These are phyloP conservation scores for Unio delphinus DNA, from an alignment of 2,888 invertebrate genomes.

Conservation along the genomic window DNA sequence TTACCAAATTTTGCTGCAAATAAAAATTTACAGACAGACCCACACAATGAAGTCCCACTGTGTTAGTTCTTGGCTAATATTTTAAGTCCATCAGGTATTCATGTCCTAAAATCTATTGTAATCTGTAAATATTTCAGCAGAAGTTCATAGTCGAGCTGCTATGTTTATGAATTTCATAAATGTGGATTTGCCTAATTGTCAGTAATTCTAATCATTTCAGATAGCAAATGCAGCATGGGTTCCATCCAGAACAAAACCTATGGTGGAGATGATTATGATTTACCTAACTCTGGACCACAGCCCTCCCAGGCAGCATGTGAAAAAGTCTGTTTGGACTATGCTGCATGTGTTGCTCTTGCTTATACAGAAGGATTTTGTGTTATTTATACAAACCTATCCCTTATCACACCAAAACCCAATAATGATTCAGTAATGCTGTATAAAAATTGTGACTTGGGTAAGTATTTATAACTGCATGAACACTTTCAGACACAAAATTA, in stretches of 20 bases:
- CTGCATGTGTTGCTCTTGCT: slow-evolving; percentile 3
- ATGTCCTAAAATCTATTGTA: too few species aligned
- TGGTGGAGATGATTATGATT: not conserved
- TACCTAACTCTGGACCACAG: not conserved
- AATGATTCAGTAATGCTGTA: too few species aligned
- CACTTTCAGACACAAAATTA: too few species aligned
- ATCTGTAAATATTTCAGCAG: too few species aligned
- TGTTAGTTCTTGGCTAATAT: too few species aligned
- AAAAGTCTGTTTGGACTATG: slow-evolving; percentile 6
- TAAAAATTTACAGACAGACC: too few species aligned
- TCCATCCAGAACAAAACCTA: not conserved
- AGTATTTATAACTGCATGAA: too few species aligned
- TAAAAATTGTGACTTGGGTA: too few species aligned
- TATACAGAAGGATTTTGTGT: slow-evolving; percentile 3
- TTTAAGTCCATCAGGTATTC: too few species aligned
- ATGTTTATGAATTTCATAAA: not conserved
- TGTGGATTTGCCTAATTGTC: not conserved
- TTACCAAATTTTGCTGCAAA: too few species aligned
- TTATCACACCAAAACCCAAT: too few species aligned
- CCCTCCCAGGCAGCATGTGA: slow-evolving; percentile 4
- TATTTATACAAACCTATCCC: not conserved
- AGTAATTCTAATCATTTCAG: slow-evolving; percentile 5
- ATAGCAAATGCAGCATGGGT: slow-evolving; percentile 6
- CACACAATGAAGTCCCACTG: too few species aligned
- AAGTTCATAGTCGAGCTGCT: not conserved